phyloP scores from a whole-genome alignment of 2,888 invertebrate species.

The Gymnoscelis rufifasciata region DNA sequence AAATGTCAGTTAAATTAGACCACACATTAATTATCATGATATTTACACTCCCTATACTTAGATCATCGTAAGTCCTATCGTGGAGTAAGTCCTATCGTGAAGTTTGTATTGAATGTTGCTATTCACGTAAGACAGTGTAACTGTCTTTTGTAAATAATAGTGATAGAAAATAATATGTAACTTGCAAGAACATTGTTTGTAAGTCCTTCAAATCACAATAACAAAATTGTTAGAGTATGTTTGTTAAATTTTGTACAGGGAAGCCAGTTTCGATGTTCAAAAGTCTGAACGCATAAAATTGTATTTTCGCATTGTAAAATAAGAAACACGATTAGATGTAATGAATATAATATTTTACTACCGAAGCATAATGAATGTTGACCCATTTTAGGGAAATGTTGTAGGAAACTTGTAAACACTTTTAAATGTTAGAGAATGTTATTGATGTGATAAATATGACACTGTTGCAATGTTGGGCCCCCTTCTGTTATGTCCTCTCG shows the following conservation, averaged over 20 bases:
- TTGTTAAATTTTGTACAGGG: constrained; percentile 77
- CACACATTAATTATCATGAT: constrained; percentile 28
- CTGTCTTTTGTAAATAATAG: constrained; percentile 33
- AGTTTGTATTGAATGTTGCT: constrained; percentile 32
- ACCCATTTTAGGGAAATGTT: constrained; percentile 61
- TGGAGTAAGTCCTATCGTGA: constrained; percentile 24
- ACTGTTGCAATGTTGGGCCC: constrained; percentile 58
- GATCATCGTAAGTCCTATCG: constrained; percentile 24
- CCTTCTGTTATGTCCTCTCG: constrained; percentile 33
- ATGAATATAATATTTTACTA: constrained; percentile 75
- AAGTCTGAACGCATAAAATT: constrained; percentile 72
- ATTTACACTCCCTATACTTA: constrained; percentile 26
- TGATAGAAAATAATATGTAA: constrained; percentile 33
- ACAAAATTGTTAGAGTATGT: constrained; percentile 68
- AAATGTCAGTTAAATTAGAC: constrained; percentile 44
- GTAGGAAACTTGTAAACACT: constrained; percentile 54
- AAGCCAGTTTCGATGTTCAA: constrained; percentile 70
- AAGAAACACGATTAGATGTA: constrained; percentile 69
- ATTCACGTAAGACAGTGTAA: constrained; percentile 35
- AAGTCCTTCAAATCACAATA: constrained; percentile 73
- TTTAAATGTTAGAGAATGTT: constrained; percentile 63
- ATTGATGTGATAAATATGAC: constrained; percentile 63
- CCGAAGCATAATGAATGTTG: constrained; percentile 67
- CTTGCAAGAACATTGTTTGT: constrained; percentile 24
- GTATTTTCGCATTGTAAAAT: constrained; percentile 77